These are phyloP conservation scores for Drosophila cardini DNA, from an alignment of 1,140 invertebrate species.

Conservation along the genomic window DNA sequence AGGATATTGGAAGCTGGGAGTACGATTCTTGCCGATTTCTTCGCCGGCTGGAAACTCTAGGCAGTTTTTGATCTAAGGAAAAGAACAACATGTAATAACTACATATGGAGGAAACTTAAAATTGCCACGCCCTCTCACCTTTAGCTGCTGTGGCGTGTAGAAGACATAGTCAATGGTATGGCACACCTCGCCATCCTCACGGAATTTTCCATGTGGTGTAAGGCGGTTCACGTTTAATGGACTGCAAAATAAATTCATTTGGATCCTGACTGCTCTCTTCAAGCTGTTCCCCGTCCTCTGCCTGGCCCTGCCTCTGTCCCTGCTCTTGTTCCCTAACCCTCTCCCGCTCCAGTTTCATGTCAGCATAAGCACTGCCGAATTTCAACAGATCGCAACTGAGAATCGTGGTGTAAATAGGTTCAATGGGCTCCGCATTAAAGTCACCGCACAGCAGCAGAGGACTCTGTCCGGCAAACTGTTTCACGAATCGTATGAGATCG, in stretches of 20 bases:
- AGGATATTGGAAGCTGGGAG: slow-evolving; percentile 90
- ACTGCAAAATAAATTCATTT: slow-evolving; percentile 61
- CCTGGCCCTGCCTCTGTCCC: too few species aligned
- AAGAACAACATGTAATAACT: not conserved
- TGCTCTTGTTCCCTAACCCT: slow-evolving; percentile 15
- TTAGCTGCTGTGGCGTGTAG: slow-evolving; percentile 87
- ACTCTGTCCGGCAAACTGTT: slow-evolving; percentile 85
- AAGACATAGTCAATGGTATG: slow-evolving; percentile 94
- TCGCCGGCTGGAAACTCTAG: slow-evolving; percentile 88
- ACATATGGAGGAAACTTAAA: not conserved
- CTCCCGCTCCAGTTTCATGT: slow-evolving; percentile 72
- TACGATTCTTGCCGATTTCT: slow-evolving; percentile 88
- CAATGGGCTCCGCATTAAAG: slow-evolving; percentile 91
- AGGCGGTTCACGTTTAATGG: slow-evolving; percentile 87
- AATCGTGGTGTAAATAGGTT: slow-evolving; percentile 89
- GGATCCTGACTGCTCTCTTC: slow-evolving; percentile 36
- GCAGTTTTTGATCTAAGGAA: slow-evolving; percentile 86
- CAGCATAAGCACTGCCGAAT: slow-evolving; percentile 86
- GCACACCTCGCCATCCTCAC: slow-evolving; percentile 89
- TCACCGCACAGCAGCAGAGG: slow-evolving; percentile 91
- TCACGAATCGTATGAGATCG: slow-evolving; percentile 88
- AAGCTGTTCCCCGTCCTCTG: not conserved
- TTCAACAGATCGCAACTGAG: slow-evolving; percentile 84
- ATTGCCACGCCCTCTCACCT: slow-evolving; percentile 49
- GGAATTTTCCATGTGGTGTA: slow-evolving; percentile 93